These are phyloP conservation scores for Crematogaster levior DNA, from an alignment of 2,888 invertebrate genomes.

Conservation along the genomic window DNA sequence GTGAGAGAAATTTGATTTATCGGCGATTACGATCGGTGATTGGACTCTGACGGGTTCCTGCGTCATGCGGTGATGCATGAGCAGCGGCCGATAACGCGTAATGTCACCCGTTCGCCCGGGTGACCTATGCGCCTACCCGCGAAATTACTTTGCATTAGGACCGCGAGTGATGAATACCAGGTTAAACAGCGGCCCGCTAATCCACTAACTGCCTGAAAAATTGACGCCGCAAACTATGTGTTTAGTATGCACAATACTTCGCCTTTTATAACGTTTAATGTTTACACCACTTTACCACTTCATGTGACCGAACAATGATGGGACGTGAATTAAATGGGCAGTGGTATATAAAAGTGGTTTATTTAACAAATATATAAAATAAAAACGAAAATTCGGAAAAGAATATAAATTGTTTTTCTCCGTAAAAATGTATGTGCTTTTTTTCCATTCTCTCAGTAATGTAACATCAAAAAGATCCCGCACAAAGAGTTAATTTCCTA, in stretches of 20 bases:
- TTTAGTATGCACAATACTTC: background rate
- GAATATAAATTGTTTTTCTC: background rate
- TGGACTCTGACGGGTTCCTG: slow-evolving; percentile 76
- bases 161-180: slow-evolving; percentile 51
- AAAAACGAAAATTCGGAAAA: background rate
- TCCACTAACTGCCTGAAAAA: slow-evolving; percentile 36
- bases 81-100: slow-evolving; percentile 77
- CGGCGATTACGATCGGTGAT: slow-evolving; percentile 82
- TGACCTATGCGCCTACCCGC: slow-evolving; percentile 68
- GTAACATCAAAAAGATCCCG: slow-evolving; percentile 8
- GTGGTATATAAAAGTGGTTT: background rate
- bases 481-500: slow-evolving; percentile 26
- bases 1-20: slow-evolving; percentile 79
- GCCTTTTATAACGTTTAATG: background rate
- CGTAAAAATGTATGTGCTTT: background rate
- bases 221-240: background rate
- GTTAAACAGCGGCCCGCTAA: slow-evolving; percentile 50
- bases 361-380: background rate
- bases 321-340: background rate
- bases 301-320: background rate
- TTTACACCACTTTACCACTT: background rate
- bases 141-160: slow-evolving; percentile 65
- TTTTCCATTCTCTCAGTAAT: background rate
- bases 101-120: slow-evolving; percentile 76
- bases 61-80: slow-evolving; percentile 77